phyloP scores from a whole-genome alignment of 2,888 invertebrate species.

The Invenusta paracnida region DNA sequence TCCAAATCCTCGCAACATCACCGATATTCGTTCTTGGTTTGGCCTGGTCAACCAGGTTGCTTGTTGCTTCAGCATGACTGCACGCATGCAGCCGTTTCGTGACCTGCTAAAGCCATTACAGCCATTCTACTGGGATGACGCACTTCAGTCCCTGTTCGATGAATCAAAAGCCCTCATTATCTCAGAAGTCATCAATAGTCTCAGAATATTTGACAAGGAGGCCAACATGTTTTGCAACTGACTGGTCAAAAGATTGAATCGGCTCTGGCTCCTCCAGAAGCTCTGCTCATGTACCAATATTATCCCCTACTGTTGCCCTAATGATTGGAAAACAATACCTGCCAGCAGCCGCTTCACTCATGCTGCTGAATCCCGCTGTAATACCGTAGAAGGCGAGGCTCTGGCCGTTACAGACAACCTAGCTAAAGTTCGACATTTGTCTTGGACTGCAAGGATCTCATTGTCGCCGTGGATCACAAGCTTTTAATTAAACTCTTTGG shows the following conservation, averaged over 20 bases:
- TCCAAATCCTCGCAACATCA: too few relatives aligned
- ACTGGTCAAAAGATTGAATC: not conserved
- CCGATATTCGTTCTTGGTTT: too few relatives aligned
- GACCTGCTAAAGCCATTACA: not conserved
- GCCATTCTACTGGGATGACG: not conserved
- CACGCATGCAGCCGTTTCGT: too few relatives aligned
- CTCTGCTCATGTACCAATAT: not conserved
- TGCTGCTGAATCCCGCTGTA: not conserved
- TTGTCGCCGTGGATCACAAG: too few relatives aligned
- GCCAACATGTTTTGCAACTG: not conserved
- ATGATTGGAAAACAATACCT: too few relatives aligned
- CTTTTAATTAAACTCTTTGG: constrained; percentile 43
- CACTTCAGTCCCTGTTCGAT: not conserved
- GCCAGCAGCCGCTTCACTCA: not conserved
- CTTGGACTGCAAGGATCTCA: too few relatives aligned
- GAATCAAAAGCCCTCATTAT: not conserved
- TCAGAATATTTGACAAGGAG: not conserved
- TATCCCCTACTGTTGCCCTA: too few relatives aligned
- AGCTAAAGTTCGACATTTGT: too few relatives aligned
- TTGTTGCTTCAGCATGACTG: not conserved
- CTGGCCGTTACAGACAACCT: too few relatives aligned
- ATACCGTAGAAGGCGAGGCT: too few relatives aligned
- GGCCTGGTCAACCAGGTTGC: not conserved
- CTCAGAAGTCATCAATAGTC: not conserved
- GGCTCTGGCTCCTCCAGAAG: not conserved